phyloP scores from a whole-genome alignment of 2,888 invertebrate species.

The Agrotis ipsilon region DNA sequence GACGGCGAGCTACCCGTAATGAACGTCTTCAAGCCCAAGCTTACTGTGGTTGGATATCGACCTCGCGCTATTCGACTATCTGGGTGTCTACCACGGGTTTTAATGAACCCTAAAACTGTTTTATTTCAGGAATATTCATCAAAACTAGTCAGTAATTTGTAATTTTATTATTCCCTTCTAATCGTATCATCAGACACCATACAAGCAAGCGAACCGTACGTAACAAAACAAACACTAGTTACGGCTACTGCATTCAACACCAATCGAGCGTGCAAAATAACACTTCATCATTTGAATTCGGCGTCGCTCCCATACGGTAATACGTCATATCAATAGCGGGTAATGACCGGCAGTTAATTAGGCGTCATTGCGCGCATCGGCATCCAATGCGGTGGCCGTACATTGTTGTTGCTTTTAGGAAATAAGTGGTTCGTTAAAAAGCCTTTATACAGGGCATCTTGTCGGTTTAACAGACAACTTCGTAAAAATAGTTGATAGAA shows the following conservation, averaged over 20 bases:
- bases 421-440: not conserved
- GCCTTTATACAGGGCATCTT: not conserved
- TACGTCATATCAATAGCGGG: constrained; percentile 66
- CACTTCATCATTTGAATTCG: constrained; percentile 67
- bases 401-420: constrained; percentile 37
- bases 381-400: constrained; percentile 67
- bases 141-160: not conserved
- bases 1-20: no score
- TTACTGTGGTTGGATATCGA: no score
- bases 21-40: no score
- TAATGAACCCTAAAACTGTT: no score
- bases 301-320: constrained; percentile 58
- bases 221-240: constrained; percentile 52
- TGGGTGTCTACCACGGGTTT: no score
- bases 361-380: constrained; percentile 66
- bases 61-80: no score
- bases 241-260: constrained; percentile 53
- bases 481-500: no score
- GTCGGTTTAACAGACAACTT: no score
- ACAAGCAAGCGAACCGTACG: constrained; percentile 23
- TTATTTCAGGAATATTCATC: not conserved
- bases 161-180: not conserved
- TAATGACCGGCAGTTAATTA: constrained; percentile 67
- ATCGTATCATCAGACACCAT: constrained; percentile 12
- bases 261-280: constrained; percentile 58